Evolutionary conservation across 2,113 vertebrate species (phyloP), one percentile per base, ranked within the genome.

Genomic region (Apteryx owenii): DNA sequence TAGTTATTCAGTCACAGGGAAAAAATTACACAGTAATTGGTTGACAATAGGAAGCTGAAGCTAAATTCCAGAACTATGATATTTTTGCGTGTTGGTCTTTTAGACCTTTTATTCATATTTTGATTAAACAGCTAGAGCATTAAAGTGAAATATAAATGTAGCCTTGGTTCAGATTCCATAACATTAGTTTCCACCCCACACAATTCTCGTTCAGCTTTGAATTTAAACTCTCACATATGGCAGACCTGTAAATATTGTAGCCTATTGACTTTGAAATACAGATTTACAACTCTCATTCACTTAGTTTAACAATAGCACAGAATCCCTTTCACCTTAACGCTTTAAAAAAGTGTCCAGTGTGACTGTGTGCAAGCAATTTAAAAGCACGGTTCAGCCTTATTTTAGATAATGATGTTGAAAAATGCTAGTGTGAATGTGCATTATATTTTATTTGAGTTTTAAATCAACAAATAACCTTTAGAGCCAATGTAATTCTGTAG

Each of bases 11-110:
- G 99, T 99, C 99, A 98, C 99, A 99, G 99, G 99, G 99, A 98
- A 97, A 97, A 99, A 99, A 99, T 99, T 99, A 99, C 99, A 98
- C 99, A 99, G 99, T 99, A 99, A 99, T 99, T 99, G 99, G 98
- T 98, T 99, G 98, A 99, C 99, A 99, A 99, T 99, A 98, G 99
- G 98, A 99, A 98, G 98, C 99, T 98, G 98, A 98, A 97, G 98
- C 99, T 98, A 98, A 99, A 99, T 99, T 99, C 98, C 98, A 98
- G 98, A 98, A 98, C 98, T 98, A 98, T 98, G 99, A 98, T 99
- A 99, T 99, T 99, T 99, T 98, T 98, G 95, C 87, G 98, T 99
- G 98, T 99, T 99, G 99, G 98, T 99, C 98, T 98, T 97, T 98
- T 97, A 97, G 97, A 87, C 96, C 97, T 97, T 98, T 98, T 98